These are phyloP conservation scores for Alethe castanea DNA, from an alignment of 2,113 vertebrate genomes.

Conservation along the genomic window DNA sequence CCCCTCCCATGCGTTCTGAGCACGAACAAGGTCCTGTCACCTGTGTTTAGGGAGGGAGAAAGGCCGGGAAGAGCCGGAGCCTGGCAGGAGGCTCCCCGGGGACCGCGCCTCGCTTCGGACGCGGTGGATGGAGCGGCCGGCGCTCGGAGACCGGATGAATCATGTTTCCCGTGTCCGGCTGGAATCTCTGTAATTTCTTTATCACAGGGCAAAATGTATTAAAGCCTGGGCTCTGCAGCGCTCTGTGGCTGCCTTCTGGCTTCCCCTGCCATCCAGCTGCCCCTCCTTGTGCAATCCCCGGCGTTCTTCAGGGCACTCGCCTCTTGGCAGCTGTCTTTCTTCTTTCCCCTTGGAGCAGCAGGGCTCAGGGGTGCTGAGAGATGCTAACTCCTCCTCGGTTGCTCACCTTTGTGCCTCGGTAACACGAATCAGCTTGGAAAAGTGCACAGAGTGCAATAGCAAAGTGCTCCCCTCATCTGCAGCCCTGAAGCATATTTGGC, in stretches of 20 bases:
- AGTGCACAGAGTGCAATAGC: accelerated
- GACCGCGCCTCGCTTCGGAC: not conserved
- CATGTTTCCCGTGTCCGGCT: not conserved
- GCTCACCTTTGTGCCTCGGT: not conserved
- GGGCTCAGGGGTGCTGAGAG: not conserved
- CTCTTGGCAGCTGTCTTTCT: not conserved
- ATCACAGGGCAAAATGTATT: not conserved
- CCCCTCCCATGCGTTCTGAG: accelerated
- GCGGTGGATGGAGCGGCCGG: not conserved
- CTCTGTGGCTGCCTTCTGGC: not conserved
- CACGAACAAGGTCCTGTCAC: not conserved
- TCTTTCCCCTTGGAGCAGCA: not conserved
- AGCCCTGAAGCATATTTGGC: not conserved
- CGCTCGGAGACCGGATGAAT: not conserved
- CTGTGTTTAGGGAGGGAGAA: not conserved
- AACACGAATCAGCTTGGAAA: accelerated
- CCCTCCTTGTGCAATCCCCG: not conserved
- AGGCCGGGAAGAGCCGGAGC: not conserved
- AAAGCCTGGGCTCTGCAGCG: not conserved
- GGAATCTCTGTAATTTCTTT: not conserved
- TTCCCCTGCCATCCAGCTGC: not conserved
- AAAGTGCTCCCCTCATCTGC: accelerated
- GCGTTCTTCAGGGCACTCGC: accelerated
- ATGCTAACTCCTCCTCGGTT: not conserved
- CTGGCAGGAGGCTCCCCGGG: not conserved